Conservation (phyloP, 2,797 vertebrate species). For the Gymnoscopelus braueri region DNA sequence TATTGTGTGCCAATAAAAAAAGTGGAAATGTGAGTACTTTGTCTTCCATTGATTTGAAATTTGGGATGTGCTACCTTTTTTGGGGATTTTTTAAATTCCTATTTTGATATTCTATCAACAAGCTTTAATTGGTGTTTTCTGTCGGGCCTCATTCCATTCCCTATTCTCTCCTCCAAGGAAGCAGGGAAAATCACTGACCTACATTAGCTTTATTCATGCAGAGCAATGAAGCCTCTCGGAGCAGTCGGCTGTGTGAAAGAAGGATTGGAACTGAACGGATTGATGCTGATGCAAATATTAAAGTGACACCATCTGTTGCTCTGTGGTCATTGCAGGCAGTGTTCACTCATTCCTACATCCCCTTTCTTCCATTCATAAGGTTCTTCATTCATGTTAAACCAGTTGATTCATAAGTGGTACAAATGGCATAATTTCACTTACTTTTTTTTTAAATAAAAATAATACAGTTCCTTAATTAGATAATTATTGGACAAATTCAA, state of each 20-base stretch:
- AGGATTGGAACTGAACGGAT: background rate
- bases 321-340: constrained; percentile 18
- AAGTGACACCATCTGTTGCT: constrained; percentile 60
- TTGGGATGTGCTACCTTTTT: too few species aligned
- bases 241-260: constrained; percentile 23
- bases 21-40: too few species aligned
- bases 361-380: constrained; percentile 40
- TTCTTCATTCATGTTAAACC: constrained; percentile 21
- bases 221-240: constrained; percentile 24
- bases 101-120: too few species aligned
- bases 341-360: constrained; percentile 21
- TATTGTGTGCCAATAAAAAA: too few species aligned
- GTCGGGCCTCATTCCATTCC: too few species aligned
- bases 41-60: too few species aligned
- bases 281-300: background rate
- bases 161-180: constrained; percentile 30
- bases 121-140: too few species aligned
- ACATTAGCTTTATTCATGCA: constrained; percentile 53
- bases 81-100: too few species aligned
- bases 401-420: background rate
- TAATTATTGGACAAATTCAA: too few species aligned
- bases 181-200: constrained; percentile 57
- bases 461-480: too few species aligned
- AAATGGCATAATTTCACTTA: too few species aligned
- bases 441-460: too few species aligned